These are phyloP conservation scores for Epinotia demarniana DNA, from an alignment of 2,888 invertebrate species.

Conservation along the genomic window DNA sequence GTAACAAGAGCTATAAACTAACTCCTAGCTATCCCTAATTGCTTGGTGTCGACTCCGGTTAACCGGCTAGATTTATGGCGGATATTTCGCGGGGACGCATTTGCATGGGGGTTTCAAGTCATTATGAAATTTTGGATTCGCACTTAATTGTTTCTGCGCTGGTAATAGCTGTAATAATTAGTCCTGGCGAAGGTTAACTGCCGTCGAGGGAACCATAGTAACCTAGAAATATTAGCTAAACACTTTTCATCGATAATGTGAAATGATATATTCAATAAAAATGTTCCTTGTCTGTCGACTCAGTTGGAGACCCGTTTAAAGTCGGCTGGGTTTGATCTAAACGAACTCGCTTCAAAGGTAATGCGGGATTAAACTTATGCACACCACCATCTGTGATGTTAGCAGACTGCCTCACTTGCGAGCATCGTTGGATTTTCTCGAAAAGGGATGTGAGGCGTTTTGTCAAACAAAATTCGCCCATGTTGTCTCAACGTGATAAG, in stretches of 20 bases:
- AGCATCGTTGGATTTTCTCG: slow-evolving; percentile 30
- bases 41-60: slow-evolving; percentile 67
- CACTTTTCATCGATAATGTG: neutral
- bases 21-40: slow-evolving; percentile 68
- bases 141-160: slow-evolving; percentile 25
- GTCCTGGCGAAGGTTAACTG: neutral
- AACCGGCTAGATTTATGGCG: slow-evolving; percentile 67
- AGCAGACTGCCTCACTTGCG: slow-evolving; percentile 16
- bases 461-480: slow-evolving; percentile 15
- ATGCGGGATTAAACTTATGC: slow-evolving; percentile 55
- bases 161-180: slow-evolving; percentile 3
- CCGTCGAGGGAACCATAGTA: neutral
- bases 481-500: slow-evolving; percentile 14
- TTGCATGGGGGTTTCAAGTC: slow-evolving; percentile 46
- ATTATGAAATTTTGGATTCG: slow-evolving; percentile 45
- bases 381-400: slow-evolving; percentile 48
- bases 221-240: neutral
- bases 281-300: neutral
- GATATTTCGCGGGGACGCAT: slow-evolving; percentile 56
- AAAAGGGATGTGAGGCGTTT: slow-evolving; percentile 14
- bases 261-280: slow-evolving; percentile 7
- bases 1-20: slow-evolving; percentile 61
- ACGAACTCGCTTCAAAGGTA: slow-evolving; percentile 54
- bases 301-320: slow-evolving; percentile 34
- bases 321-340: slow-evolving; percentile 27